phyloP scores from a whole-genome alignment of 2,888 invertebrate species.

The Cotesia congregata region DNA sequence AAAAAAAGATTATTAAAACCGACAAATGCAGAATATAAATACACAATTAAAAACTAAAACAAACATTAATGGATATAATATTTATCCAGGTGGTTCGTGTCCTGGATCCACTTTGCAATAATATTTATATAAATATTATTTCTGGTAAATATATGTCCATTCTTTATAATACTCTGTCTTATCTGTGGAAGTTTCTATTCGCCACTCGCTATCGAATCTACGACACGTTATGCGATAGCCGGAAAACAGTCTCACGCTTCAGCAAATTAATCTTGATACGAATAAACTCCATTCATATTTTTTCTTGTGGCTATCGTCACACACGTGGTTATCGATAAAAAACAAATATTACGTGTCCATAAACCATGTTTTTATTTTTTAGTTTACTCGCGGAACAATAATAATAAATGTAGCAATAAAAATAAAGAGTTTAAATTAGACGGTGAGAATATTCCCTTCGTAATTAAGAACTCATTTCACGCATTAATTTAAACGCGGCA shows the following conservation, averaged over 20 bases:
- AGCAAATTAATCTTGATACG: constrained; percentile 1
- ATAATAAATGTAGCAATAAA: background rate
- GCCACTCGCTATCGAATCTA: constrained; percentile 55
- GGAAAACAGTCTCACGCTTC: constrained; percentile 30
- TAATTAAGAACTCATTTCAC: constrained; percentile 60
- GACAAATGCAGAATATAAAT: background rate
- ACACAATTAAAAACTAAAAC: background rate
- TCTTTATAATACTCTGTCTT: constrained; percentile 44
- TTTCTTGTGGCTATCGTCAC: background rate
- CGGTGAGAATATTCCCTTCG: constrained; percentile 51
- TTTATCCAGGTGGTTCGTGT: background rate
- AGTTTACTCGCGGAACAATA: background rate
- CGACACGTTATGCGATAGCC: constrained; percentile 48
- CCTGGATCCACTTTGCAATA: background rate
- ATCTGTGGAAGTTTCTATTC: constrained; percentile 51
- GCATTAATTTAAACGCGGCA: constrained; percentile 38
- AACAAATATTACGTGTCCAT: background rate
- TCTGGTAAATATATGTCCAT: background rate
- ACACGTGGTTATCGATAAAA: constrained; percentile 4
- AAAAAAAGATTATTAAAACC: background rate
- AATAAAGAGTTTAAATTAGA: background rate
- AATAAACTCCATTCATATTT: background rate
- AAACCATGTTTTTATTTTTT: constrained; percentile 5
- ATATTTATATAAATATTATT: background rate
- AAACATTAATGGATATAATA: background rate